Evolutionary conservation across 2,797 vertebrate species (phyloP).

Genomic region (Bufotes viridis): DNA sequence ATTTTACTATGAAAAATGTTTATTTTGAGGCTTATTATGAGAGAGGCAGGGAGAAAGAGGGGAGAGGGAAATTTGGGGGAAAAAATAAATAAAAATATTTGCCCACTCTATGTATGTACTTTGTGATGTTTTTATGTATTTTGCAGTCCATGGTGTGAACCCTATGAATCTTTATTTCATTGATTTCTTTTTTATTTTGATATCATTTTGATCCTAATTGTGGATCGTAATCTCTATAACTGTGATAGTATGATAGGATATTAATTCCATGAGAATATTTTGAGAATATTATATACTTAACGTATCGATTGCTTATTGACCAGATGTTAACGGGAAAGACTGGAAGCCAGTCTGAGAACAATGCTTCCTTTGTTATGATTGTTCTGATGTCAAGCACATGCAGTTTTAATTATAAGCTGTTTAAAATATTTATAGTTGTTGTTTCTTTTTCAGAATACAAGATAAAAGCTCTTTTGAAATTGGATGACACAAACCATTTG

Average conservation of each 20-base stretch:
- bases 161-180: background rate
- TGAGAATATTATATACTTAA: slow-evolving; percentile 52
- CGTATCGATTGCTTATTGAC: slow-evolving; percentile 60
- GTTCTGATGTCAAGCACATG: slow-evolving; percentile 71
- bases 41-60: too few relatives aligned
- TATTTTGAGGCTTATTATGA: too few relatives aligned
- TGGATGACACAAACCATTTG: slow-evolving; percentile 72
- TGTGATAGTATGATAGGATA: slow-evolving; percentile 21
- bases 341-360: slow-evolving; percentile 65
- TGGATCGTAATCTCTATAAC: background rate
- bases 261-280: slow-evolving; percentile 48
- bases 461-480: slow-evolving; percentile 77
- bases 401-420: slow-evolving; percentile 77
- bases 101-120: too few relatives aligned
- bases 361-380: slow-evolving; percentile 62
- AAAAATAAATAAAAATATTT: too few relatives aligned
- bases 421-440: slow-evolving; percentile 76
- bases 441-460: slow-evolving; percentile 70
- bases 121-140: too few relatives aligned
- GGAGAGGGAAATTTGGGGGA: too few relatives aligned
- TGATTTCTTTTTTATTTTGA: background rate
- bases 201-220: background rate
- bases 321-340: slow-evolving; percentile 67
- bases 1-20: too few relatives aligned
- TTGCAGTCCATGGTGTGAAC: background rate